Evolutionary conservation across 2,113 vertebrate species (phyloP).

Genomic region (Mesitornis unicolor): DNA sequence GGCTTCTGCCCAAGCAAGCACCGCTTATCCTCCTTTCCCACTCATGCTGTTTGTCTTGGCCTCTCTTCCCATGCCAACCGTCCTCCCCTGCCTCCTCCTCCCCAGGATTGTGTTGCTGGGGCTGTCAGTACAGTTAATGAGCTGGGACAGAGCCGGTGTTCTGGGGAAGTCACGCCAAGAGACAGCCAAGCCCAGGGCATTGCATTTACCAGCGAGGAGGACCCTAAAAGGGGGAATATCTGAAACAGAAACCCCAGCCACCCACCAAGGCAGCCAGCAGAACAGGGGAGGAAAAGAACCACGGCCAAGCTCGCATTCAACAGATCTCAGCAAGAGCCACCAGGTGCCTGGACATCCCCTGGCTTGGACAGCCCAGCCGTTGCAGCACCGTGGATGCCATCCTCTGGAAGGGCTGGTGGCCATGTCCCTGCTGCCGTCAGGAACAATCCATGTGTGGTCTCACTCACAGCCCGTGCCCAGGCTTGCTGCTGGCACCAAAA

Average conservation of each 20-base stretch:
- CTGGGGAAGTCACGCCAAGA: neutral
- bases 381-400: neutral
- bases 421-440: neutral
- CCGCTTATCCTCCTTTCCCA: neutral
- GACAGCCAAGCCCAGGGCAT: rapidly evolving
- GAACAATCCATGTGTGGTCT: neutral
- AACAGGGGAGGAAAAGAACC: neutral
- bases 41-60: constrained; percentile 26
- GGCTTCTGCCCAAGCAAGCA: neutral
- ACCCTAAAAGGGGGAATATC: neutral
- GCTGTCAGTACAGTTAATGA: constrained; percentile 47
- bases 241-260: neutral
- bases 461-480: neutral
- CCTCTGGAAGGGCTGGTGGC: neutral
- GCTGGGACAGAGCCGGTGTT: neutral
- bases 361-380: neutral
- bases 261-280: neutral
- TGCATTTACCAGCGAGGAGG: rapidly evolving
- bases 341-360: neutral
- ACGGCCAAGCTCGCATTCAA: neutral
- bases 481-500: neutral
- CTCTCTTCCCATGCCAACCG: neutral
- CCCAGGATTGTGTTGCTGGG: neutral
- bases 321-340: neutral
- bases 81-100: neutral